A percentile compares a stretch with the other conserved stretches of the same genome.
phyloP scores from a whole-genome alignment of 2,888 invertebrate genomes.

The Pseudeuparius sepicola region DNA sequence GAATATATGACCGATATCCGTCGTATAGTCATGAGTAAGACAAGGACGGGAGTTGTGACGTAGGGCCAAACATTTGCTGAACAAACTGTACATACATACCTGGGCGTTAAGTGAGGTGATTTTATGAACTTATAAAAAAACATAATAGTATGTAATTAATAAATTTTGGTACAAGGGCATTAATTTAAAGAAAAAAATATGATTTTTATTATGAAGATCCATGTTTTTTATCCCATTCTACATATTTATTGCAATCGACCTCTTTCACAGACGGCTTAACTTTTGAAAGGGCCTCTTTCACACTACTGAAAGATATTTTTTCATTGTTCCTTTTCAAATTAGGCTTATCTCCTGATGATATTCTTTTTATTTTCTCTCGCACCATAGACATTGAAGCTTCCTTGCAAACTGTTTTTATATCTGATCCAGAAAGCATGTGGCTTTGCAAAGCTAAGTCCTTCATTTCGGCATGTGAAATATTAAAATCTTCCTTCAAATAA shows the following conservation, averaged over 20 bases:
- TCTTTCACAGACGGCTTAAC: slow-evolving; percentile 51
- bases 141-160: too few relatives aligned
- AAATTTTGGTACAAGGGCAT: too few relatives aligned
- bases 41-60: too few relatives aligned
- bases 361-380: slow-evolving; percentile 39
- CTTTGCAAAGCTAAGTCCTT: slow-evolving; percentile 45
- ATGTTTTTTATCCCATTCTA: slow-evolving; percentile 54
- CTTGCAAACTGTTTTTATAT: slow-evolving; percentile 77
- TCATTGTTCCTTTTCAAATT: slow-evolving; percentile 37
- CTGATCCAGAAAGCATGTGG: slow-evolving; percentile 78
- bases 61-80: too few relatives aligned
- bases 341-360: slow-evolving; percentile 23
- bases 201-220: slow-evolving; percentile 36
- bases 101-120: too few relatives aligned
- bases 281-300: slow-evolving; percentile 34
- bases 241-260: slow-evolving; percentile 44
- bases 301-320: slow-evolving; percentile 34
- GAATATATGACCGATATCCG: too few relatives aligned
- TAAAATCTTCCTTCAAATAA: slow-evolving; percentile 42
- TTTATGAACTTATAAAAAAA: too few relatives aligned
- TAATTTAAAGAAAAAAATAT: too few relatives aligned
- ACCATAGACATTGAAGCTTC: slow-evolving; percentile 78
- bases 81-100: too few relatives aligned
- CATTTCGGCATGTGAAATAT: slow-evolving; percentile 35
- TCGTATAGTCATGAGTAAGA: too few relatives aligned